These are phyloP conservation scores for Branchellion lobata DNA, from an alignment of 2,888 invertebrate genomes.

Conservation along the genomic window DNA sequence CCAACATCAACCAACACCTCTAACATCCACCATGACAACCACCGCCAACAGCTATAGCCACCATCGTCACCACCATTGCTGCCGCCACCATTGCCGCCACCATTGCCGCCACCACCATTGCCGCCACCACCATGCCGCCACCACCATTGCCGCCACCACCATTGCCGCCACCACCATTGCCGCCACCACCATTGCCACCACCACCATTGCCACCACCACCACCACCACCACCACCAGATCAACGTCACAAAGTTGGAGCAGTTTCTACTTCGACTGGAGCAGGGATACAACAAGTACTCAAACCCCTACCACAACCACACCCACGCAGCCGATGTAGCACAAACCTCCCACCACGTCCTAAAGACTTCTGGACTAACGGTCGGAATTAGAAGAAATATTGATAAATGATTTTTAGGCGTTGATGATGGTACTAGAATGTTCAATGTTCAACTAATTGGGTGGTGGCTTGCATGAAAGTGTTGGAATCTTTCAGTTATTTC, in stretches of 20 bases:
- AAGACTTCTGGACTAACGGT: conserved; percentile 90
- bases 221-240: conserved; percentile 68
- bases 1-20: no score
- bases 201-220: not conserved
- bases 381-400: not conserved
- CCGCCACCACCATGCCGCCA: no score
- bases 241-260: conserved; percentile 79
- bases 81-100: no score
- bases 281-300: conserved; percentile 84
- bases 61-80: no score
- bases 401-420: not conserved
- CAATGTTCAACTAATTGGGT: no score
- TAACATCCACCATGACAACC: no score
- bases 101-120: no score
- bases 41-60: no score
- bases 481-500: no score
- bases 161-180: not conserved
- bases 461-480: no score
- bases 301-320: conserved; percentile 93
- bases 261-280: conserved; percentile 81
- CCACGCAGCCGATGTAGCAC: conserved; percentile 91
- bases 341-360: conserved; percentile 86
- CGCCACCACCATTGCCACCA: not conserved
- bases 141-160: no score
- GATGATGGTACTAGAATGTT: no score